phyloP scores from a whole-genome alignment of 30 jellyfish, hydroid and myxozoan species.

The Aurelia sp. region DNA sequence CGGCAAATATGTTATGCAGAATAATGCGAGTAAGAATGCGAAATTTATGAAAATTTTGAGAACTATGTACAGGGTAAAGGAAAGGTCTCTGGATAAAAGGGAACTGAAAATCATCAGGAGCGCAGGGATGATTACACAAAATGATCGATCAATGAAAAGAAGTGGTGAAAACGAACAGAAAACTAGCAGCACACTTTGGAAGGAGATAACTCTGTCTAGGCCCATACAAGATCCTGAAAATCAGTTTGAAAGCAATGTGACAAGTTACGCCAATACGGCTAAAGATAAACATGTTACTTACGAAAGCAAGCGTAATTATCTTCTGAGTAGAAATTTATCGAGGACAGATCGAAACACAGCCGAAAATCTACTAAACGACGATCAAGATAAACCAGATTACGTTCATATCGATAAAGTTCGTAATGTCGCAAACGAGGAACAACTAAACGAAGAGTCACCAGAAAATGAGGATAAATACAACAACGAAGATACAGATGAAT shows the following conservation, averaged over 20 bases:
- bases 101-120: neutral
- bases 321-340: neutral
- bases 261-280: neutral
- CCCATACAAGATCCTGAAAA: too few relatives aligned
- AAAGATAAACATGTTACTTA: neutral
- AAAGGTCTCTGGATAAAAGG: neutral
- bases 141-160: too few relatives aligned
- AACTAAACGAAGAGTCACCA: neutral
- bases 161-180: too few relatives aligned
- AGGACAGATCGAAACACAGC: neutral
- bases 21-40: neutral
- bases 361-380: too few relatives aligned
- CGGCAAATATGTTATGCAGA: neutral
- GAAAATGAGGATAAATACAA: neutral
- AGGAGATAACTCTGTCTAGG: too few relatives aligned
- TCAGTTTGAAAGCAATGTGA: neutral
- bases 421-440: neutral
- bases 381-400: neutral
- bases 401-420: neutral
- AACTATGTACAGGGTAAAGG: neutral
- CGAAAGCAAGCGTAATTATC: too few relatives aligned
- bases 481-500: constrained; percentile 37
- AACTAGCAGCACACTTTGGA: too few relatives aligned
- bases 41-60: constrained; percentile 11
- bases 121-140: neutral